Evolutionary conservation across 2,888 invertebrate genomes (phyloP).

Genomic region (Micoletzkya japonica): DNA sequence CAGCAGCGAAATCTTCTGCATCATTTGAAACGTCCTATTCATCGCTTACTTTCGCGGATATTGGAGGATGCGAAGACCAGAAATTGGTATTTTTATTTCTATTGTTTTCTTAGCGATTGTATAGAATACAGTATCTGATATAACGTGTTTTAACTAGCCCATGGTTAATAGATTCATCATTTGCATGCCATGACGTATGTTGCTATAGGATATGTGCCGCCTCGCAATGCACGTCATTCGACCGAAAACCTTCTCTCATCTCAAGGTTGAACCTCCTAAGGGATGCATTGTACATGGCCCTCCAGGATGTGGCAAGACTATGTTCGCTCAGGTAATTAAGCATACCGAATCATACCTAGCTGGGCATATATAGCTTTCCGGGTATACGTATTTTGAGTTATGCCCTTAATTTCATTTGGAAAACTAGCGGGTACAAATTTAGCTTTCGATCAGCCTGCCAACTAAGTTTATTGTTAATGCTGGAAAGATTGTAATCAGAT

Average conservation of each 20-base stretch:
- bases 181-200: background rate
- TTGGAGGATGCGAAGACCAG: slow-evolving; percentile 56
- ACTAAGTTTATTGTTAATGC: background rate
- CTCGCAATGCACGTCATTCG: slow-evolving; percentile 79
- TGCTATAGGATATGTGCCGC: slow-evolving; percentile 47
- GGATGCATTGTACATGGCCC: slow-evolving; percentile 93
- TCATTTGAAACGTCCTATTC: slow-evolving; percentile 26
- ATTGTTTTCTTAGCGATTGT: background rate
- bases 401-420: too few species aligned
- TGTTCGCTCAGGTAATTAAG: slow-evolving; percentile 47
- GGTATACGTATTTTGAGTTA: too few species aligned
- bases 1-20: slow-evolving; percentile 2
- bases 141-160: background rate
- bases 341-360: too few species aligned
- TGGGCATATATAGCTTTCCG: too few species aligned
- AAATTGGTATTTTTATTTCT: slow-evolving; percentile 37
- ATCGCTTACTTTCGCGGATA: slow-evolving; percentile 40
- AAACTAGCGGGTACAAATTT: too few species aligned
- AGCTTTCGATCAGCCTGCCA: background rate
- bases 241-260: slow-evolving; percentile 82
- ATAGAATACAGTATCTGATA: background rate
- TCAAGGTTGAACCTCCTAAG: slow-evolving; percentile 77
- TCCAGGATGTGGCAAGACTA: slow-evolving; percentile 82
- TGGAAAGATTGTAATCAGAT: too few species aligned
- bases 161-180: background rate